Evolutionary conservation across 2,113 vertebrate species (phyloP).

Genomic region (Oostethus manadensis): DNA sequence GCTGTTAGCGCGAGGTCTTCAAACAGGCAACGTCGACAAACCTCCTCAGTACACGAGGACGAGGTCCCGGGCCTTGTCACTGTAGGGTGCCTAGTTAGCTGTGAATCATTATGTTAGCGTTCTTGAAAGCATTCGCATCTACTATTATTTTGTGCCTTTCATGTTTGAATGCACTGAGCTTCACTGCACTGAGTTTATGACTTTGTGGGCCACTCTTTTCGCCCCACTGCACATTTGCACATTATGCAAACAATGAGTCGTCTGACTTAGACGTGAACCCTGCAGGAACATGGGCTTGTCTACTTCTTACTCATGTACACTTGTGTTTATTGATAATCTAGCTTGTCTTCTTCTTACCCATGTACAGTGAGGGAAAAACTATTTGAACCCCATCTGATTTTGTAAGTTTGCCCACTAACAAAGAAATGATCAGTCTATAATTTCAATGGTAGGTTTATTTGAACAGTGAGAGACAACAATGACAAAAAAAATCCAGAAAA

Average conservation of each 20-base stretch:
- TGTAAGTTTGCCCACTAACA: no score
- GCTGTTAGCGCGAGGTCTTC: conserved; percentile 30
- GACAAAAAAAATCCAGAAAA: no score
- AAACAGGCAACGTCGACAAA: conserved; percentile 28
- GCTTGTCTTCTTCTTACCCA: no score
- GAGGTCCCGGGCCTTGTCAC: conserved; percentile 17
- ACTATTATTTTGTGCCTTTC: conserved; percentile 6
- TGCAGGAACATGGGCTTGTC: neutral
- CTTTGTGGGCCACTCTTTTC: conserved; percentile 18
- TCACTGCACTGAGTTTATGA: no score
- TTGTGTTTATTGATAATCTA: no score
- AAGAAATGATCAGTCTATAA: no score
- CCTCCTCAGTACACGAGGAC: conserved; percentile 12
- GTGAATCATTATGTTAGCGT: conserved; percentile 16
- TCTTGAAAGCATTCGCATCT: conserved; percentile 22
- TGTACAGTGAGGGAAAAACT: no score
- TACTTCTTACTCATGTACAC: neutral
- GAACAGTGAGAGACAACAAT: no score
- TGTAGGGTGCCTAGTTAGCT: conserved; percentile 25
- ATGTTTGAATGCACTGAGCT: neutral
- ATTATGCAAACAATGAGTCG: conserved; percentile 10
- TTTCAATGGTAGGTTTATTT: no score
- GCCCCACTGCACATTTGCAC: conserved; percentile 15
- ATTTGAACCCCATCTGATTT: no score
- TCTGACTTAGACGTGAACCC: conserved; percentile 13